Percentiles rank a stretch among this genome's conserved stretches.
Evolutionary conservation across 37 sponge, comb jelly and placozoan genomes (phyloP).

Genomic region (Amphimedon queenslandica): DNA sequence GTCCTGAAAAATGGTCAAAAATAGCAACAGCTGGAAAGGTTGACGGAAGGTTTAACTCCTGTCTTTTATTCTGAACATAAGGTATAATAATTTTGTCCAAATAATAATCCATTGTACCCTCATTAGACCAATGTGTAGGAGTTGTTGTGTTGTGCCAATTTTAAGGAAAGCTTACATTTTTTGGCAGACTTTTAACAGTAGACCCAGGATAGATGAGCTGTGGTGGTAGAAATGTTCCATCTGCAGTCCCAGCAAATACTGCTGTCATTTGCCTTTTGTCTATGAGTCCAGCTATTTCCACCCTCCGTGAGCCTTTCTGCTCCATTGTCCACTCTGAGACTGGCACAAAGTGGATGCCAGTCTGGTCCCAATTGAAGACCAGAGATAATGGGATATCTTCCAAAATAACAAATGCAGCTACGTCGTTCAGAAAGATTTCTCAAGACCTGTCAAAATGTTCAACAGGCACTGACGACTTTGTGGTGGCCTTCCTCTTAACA

Average conservation of each 20-base stretch:
- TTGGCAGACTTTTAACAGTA: constrained; percentile 3
- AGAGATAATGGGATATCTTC: not conserved
- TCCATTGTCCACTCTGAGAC: constrained; percentile 18
- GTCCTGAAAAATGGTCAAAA: constrained; percentile 7
- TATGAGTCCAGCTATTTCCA: not conserved
- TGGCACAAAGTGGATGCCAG: constrained; percentile 17
- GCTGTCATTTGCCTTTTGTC: constrained; percentile 23
- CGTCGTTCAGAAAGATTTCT: too few relatives aligned
- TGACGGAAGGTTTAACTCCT: not conserved
- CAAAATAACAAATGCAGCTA: not conserved
- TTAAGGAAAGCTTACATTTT: not conserved
- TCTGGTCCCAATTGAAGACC: constrained; percentile 22
- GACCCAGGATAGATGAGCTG: not conserved
- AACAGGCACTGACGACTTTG: too few relatives aligned
- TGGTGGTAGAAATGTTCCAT: constrained; percentile 3
- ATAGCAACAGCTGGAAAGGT: constrained; percentile 6
- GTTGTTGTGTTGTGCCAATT: constrained; percentile 15
- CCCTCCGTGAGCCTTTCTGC: not conserved
- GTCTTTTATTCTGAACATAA: constrained; percentile 1
- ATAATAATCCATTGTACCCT: constrained; percentile 3
- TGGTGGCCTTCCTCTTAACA: too few relatives aligned
- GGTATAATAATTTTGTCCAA: not conserved
- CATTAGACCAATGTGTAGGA: constrained; percentile 22
- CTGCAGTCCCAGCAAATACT: constrained; percentile 5
- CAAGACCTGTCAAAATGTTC: too few relatives aligned